These are phyloP conservation scores for Geodia barretti DNA, from an alignment of 37 sponge, comb jelly and placozoan species.

Conservation along the genomic window DNA sequence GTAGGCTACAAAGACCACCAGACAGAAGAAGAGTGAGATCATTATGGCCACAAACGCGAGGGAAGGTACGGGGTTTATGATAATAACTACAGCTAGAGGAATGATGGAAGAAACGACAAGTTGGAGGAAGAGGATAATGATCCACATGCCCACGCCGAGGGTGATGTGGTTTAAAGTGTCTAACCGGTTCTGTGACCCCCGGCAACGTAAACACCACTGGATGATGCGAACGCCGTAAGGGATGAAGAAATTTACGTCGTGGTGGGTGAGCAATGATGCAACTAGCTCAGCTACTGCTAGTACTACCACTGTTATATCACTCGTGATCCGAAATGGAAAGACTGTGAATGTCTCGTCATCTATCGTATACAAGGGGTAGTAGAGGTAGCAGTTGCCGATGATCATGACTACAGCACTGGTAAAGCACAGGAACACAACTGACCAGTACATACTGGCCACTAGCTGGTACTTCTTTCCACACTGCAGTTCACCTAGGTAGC, in stretches of 20 bases:
- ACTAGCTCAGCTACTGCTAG: neutral
- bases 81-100: neutral
- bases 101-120: neutral
- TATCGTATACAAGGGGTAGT: neutral
- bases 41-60: neutral
- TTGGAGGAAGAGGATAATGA: neutral
- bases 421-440: neutral
- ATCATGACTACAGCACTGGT: neutral
- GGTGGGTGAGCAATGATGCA: neutral
- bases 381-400: neutral
- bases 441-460: constrained; percentile 8
- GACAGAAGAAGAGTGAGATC: neutral
- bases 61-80: constrained; percentile 5
- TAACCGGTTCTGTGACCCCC: neutral
- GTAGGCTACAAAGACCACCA: neutral
- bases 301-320: neutral
- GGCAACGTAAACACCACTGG: neutral
- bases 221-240: neutral
- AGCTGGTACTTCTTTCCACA: neutral
- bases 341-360: neutral
- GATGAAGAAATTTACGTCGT: neutral
- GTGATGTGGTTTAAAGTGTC: neutral
- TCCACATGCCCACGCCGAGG: neutral
- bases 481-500: neutral
- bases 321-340: neutral